Percentiles rank a stretch among this genome's conserved stretches.
Conservation (phyloP, 2,797 vertebrate species). For the Cetoscarus ocellatus region DNA sequence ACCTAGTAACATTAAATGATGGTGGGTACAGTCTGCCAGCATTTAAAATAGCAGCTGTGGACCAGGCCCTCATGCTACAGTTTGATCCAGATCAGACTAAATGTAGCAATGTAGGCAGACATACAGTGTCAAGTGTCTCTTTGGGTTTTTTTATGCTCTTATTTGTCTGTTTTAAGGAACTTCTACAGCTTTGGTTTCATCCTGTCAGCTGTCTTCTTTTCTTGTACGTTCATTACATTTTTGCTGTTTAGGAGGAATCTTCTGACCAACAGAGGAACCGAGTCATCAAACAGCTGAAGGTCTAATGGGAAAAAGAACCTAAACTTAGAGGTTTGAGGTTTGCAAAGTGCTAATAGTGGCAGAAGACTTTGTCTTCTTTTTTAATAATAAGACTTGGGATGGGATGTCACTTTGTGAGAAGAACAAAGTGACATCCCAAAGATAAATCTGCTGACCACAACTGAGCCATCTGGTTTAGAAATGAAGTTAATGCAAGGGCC, state of each 20-base stretch:
- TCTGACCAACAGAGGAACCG: constrained; percentile 55
- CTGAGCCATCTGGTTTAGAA: too few species aligned
- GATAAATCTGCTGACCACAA: too few species aligned
- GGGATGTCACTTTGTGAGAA: constrained; percentile 10
- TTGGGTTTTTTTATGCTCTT: background rate
- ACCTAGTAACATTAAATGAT: too few species aligned
- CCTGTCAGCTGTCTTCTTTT: constrained; percentile 54
- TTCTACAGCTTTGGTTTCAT: constrained; percentile 30
- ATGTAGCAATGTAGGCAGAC: background rate
- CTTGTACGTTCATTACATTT: constrained; percentile 23
- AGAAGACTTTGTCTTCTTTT: background rate
- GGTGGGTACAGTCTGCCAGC: too few species aligned
- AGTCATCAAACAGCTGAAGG: constrained; percentile 22
- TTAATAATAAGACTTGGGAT: background rate
- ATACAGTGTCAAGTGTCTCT: background rate
- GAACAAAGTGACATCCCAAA: too few species aligned
- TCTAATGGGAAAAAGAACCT: constrained; percentile 28
- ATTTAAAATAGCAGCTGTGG: too few species aligned
- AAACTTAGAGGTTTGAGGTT: constrained; percentile 10
- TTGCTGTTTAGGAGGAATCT: constrained; percentile 23
- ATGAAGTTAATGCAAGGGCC: too few species aligned
- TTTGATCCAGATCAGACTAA: too few species aligned
- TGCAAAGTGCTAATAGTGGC: background rate
- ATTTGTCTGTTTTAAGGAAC: constrained; percentile 48
- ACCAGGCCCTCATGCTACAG: too few species aligned